Percentiles rank a stretch among this genome's conserved stretches.
Conservation (phyloP, 2,888 invertebrate genomes). For the Eupithecia centaureata region DNA sequence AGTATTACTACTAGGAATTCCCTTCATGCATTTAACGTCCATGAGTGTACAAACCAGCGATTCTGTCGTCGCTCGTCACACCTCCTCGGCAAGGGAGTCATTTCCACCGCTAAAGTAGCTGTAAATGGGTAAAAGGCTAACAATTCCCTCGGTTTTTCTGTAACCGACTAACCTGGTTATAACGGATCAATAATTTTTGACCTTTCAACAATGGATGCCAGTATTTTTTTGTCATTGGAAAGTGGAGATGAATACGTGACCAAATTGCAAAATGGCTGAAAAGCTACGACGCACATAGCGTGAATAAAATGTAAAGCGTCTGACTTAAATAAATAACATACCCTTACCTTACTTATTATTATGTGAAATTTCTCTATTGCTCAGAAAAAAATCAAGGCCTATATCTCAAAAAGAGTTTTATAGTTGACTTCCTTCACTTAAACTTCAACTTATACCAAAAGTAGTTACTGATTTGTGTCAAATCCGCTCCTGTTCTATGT, state of each 20-base stretch:
- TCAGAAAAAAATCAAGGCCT: too few species aligned
- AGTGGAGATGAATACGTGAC: conserved; percentile 10
- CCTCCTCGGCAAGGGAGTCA: conserved; percentile 14
- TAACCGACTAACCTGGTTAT: conserved; percentile 60
- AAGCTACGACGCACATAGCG: not conserved
- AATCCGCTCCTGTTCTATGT: not conserved
- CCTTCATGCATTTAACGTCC: not conserved
- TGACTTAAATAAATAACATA: not conserved
- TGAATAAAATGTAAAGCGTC: not conserved
- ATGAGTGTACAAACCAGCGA: not conserved
- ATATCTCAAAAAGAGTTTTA: too few species aligned
- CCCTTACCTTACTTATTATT: too few species aligned
- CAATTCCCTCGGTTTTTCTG: conserved; percentile 32
- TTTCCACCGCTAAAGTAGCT: conserved; percentile 43
- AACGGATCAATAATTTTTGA: conserved; percentile 34
- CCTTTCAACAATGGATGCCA: conserved; percentile 21
- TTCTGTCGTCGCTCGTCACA: conserved; percentile 9
- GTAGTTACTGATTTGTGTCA: too few species aligned
- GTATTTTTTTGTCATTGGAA: conserved; percentile 22
- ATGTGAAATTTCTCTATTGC: too few species aligned
- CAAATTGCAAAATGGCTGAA: not conserved
- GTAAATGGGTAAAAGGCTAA: conserved; percentile 39
- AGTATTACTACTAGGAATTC: not conserved
- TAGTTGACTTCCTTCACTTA: too few species aligned
- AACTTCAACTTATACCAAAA: too few species aligned